phyloP scores from a whole-genome alignment of 1,140 invertebrate species.

The Drosophila parvula region DNA sequence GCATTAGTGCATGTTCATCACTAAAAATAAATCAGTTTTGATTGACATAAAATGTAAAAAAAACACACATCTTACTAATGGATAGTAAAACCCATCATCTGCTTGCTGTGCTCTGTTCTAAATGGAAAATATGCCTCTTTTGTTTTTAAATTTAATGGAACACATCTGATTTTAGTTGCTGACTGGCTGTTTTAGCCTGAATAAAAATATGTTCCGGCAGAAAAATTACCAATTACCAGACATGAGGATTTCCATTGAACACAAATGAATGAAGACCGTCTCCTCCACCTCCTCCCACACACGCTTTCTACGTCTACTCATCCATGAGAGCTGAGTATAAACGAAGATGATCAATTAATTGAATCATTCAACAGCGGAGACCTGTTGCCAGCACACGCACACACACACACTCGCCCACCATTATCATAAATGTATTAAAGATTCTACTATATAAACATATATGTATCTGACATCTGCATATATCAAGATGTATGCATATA shows the following conservation, averaged over 20 bases:
- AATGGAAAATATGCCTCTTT: not conserved
- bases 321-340: conserved; percentile 69
- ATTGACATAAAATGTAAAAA: conserved; percentile 37
- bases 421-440: conserved; percentile 25
- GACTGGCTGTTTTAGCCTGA: not conserved
- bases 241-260: conserved; percentile 44
- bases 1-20: conserved; percentile 46
- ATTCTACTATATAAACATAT: conserved; percentile 19
- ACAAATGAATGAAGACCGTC: conserved; percentile 47
- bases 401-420: conserved; percentile 5
- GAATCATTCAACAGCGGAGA: conserved; percentile 76
- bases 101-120: not conserved
- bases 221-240: conserved; percentile 32
- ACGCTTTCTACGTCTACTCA: conserved; percentile 57
- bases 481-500: conserved; percentile 7
- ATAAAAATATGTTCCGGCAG: conserved; percentile 23
- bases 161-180: not conserved
- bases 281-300: conserved; percentile 21
- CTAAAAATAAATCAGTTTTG: conserved; percentile 47
- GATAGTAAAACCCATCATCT: conserved; percentile 8
- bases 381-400: conserved; percentile 72
- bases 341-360: conserved; percentile 78
- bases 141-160: conserved; percentile 5
- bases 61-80: conserved; percentile 14
- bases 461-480: conserved; percentile 31